Evolutionary conservation across 2,113 vertebrate species (phyloP).

Genomic region (Struthidea cinerea): DNA sequence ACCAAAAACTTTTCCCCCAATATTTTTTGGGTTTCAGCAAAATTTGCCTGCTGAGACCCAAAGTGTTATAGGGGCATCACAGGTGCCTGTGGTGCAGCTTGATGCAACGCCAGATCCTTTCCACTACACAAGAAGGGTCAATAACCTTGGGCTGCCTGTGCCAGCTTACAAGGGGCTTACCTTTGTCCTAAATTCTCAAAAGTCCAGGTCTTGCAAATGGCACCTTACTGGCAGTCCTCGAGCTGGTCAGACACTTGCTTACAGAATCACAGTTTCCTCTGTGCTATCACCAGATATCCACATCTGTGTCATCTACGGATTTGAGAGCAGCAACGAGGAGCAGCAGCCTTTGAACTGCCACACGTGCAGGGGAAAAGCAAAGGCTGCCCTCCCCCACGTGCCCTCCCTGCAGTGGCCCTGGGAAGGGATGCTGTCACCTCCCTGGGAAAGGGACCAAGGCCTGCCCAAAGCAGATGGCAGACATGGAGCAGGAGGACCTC

Average conservation of each 20-base stretch:
- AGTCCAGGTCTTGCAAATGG: not conserved
- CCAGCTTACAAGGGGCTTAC: not conserved
- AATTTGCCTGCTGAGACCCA: rapidly evolving
- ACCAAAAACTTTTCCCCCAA: not conserved
- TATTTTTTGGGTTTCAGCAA: not conserved
- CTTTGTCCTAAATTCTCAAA: not conserved
- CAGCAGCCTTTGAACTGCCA: not conserved
- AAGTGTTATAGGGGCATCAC: not conserved
- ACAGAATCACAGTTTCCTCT: rapidly evolving
- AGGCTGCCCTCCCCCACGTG: not conserved
- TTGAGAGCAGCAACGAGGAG: not conserved
- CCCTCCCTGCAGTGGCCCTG: not conserved
- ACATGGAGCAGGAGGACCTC: not conserved
- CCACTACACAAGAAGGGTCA: not conserved
- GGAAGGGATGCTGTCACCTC: not conserved
- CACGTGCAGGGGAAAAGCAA: not conserved
- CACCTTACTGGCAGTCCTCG: not conserved
- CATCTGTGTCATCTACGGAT: not conserved
- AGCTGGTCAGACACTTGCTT: not conserved
- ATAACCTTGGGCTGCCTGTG: not conserved
- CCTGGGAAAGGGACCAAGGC: not conserved
- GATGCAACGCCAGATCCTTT: not conserved
- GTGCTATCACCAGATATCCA: not conserved
- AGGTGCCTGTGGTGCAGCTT: rapidly evolving
- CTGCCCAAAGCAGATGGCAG: constrained; percentile 22